Evolutionary conservation across 2,113 vertebrate genomes (phyloP).

Genomic region (Lophochroa leadbeateri): DNA sequence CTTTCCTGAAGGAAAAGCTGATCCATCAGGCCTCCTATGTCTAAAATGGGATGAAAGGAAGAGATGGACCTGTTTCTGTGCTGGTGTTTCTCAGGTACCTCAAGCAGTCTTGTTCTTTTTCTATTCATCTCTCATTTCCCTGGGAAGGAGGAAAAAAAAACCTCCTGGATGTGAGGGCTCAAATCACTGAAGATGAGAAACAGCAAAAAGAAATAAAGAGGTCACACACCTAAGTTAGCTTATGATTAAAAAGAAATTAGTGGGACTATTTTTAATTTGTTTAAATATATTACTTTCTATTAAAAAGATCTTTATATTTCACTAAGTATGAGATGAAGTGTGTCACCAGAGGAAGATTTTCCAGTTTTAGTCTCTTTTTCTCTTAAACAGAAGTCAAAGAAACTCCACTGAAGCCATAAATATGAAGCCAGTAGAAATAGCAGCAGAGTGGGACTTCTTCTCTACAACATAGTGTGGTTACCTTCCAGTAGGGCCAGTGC

Average conservation of each 20-base stretch:
- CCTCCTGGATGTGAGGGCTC: not conserved
- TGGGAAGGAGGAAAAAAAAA: not conserved
- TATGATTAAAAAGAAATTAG: conserved; percentile 70
- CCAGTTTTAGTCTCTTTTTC: conserved; percentile 4
- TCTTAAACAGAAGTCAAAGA: not conserved
- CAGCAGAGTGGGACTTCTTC: not conserved
- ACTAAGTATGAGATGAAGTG: conserved; percentile 51
- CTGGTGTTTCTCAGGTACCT: conserved; percentile 27
- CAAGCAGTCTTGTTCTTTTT: not conserved
- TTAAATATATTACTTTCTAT: conserved; percentile 65
- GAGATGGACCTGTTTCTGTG: not conserved
- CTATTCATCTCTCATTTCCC: conserved; percentile 7
- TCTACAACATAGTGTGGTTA: accelerated
- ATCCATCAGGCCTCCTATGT: conserved; percentile 9
- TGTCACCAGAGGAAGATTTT: conserved; percentile 48
- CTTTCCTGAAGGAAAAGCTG: conserved; percentile 52
- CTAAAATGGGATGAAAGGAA: conserved; percentile 29
- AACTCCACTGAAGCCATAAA: not conserved
- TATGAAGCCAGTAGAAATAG: not conserved
- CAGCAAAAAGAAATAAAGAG: conserved; percentile 57
- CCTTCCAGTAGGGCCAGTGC: not conserved
- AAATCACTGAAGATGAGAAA: conserved; percentile 33
- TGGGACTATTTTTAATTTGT: conserved; percentile 65
- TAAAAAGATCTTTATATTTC: conserved; percentile 48
- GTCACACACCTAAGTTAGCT: conserved; percentile 55